Evolutionary conservation across 2,797 vertebrate species (phyloP).

Genomic region (Sternarchorhynchus goeldii): DNA sequence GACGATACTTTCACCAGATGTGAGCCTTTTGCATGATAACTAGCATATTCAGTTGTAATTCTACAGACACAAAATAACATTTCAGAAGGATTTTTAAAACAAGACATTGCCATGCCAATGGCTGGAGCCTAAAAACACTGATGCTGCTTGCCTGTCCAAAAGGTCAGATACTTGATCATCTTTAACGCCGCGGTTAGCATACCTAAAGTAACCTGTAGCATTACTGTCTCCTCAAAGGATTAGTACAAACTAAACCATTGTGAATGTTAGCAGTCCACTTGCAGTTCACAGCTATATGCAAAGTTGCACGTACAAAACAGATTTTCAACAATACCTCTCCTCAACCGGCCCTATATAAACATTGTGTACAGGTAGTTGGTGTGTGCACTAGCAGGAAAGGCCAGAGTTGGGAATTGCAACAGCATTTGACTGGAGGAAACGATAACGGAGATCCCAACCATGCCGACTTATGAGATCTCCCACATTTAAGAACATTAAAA

Average conservation of each 20-base stretch:
- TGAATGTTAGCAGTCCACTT: constrained; percentile 69
- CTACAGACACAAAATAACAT: neutral
- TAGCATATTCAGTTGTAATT: neutral
- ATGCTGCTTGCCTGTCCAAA: constrained; percentile 16
- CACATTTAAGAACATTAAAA: constrained; percentile 16
- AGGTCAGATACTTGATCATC: constrained; percentile 14
- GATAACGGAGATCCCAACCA: neutral
- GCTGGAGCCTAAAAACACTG: constrained; percentile 16
- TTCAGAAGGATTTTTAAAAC: neutral
- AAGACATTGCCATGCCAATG: neutral
- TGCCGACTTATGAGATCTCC: neutral
- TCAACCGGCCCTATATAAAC: constrained; percentile 70
- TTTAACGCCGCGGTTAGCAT: constrained; percentile 39
- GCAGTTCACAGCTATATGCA: constrained; percentile 74
- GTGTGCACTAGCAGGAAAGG: constrained; percentile 66
- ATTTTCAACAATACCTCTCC: constrained; percentile 59
- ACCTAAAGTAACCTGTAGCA: constrained; percentile 49
- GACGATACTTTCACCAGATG: neutral
- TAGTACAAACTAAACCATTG: constrained; percentile 59
- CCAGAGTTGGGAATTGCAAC: constrained; percentile 63
- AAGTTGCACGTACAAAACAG: constrained; percentile 74
- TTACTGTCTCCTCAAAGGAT: constrained; percentile 58
- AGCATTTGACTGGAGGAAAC: neutral
- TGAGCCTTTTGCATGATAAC: neutral
- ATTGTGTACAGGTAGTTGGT: constrained; percentile 75